Evolutionary conservation across 2,888 invertebrate genomes (phyloP).

Genomic region (Oligia fasciuncula): DNA sequence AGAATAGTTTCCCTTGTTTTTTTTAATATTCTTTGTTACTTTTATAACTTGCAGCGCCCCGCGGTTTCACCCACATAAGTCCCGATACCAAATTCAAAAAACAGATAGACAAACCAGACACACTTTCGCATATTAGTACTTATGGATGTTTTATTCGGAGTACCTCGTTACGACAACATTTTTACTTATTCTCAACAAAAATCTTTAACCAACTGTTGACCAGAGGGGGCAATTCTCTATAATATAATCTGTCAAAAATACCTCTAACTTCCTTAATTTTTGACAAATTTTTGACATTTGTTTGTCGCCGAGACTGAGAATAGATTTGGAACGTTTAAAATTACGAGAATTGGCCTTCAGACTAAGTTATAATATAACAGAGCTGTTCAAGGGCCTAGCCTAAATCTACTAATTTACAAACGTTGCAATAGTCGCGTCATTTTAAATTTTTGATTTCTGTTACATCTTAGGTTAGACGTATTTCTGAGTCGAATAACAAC

Average conservation of each 20-base stretch:
- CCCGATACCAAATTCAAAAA: no score
- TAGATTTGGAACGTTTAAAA: no score
- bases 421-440: background rate
- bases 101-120: no score
- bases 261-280: no score
- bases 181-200: background rate
- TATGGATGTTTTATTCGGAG: background rate
- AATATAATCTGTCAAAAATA: no score
- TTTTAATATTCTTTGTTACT: background rate
- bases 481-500: constrained; percentile 16
- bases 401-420: background rate
- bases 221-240: no score
- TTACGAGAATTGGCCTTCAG: no score
- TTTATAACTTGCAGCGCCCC: background rate
- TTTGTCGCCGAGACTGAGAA: no score
- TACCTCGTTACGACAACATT: background rate
- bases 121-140: no score
- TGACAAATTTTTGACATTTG: no score
- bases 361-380: background rate
- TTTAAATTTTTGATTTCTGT: constrained; percentile 6
- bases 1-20: background rate
- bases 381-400: background rate
- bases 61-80: no score
- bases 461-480: constrained; percentile 29
- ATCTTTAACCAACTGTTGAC: background rate